Evolutionary conservation across 2,113 vertebrate species (phyloP).

Genomic region (Macquaria ambigua): DNA sequence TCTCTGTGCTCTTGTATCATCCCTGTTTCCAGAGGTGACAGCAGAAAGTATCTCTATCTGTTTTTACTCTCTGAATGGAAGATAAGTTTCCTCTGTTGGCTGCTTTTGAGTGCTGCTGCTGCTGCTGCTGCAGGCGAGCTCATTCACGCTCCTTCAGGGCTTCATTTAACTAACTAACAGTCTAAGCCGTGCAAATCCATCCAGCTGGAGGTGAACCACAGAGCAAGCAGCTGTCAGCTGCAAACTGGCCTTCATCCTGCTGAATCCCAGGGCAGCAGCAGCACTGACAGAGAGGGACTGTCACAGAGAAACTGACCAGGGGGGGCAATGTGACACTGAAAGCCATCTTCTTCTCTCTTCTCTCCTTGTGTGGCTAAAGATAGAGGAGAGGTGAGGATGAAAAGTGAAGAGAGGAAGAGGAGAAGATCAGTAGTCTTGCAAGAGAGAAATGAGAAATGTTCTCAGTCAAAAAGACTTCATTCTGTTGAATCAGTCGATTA

Average conservation of each 20-base stretch:
- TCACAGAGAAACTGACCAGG: slow-evolving; percentile 34
- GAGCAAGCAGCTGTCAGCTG: slow-evolving; percentile 69
- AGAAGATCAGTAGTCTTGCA: background rate
- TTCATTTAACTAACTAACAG: slow-evolving; percentile 80
- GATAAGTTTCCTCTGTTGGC: slow-evolving; percentile 57
- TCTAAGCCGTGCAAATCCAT: slow-evolving; percentile 75
- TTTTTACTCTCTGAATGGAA: slow-evolving; percentile 48
- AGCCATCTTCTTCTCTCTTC: background rate
- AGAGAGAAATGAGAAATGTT: background rate
- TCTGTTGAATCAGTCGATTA: background rate
- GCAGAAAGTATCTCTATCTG: slow-evolving; percentile 57
- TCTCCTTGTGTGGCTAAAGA: slow-evolving; percentile 4
- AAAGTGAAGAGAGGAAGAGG: background rate
- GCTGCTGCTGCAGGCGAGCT: slow-evolving; percentile 58
- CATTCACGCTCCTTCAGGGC: slow-evolving; percentile 70
- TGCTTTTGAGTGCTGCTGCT: slow-evolving; percentile 51
- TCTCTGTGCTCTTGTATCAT: slow-evolving; percentile 17
- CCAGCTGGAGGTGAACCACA: slow-evolving; percentile 74
- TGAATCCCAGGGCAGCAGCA: slow-evolving; percentile 51
- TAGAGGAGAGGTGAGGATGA: background rate
- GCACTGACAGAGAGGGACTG: slow-evolving; percentile 39
- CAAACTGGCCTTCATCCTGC: slow-evolving; percentile 54
- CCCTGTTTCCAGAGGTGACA: slow-evolving; percentile 55
- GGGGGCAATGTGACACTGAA: slow-evolving; percentile 34
- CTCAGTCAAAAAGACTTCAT: background rate